Conservation (phyloP, 2,888 invertebrate species). For the Zonitis immaculata region DNA sequence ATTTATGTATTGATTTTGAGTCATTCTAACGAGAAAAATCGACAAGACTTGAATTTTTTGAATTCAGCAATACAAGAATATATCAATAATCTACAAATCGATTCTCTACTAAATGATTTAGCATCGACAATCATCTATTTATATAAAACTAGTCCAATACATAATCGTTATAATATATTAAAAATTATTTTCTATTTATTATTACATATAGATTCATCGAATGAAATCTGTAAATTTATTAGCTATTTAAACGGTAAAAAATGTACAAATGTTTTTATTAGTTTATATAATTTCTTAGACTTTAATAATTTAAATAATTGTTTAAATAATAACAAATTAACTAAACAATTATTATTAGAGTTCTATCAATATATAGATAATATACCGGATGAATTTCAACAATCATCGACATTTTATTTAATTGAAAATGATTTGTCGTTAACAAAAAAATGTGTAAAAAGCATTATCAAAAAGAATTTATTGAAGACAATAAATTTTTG, state of each 20-base stretch:
- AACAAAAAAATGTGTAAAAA: conserved; percentile 15
- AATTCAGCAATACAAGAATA: conserved; percentile 9
- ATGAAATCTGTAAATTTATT: conserved; percentile 26
- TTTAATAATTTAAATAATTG: conserved; percentile 18
- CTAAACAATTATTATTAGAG: conserved; percentile 20
- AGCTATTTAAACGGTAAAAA: conserved; percentile 9
- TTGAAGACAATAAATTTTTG: not conserved
- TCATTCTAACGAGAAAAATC: conserved; percentile 1
- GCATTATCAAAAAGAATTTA: not conserved
- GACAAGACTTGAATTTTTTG: conserved; percentile 10
- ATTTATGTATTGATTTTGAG: conserved; percentile 24
- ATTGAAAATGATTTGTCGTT: conserved; percentile 25
- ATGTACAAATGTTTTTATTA: conserved; percentile 16
- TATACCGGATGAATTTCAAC: conserved; percentile 16
- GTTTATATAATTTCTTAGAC: conserved; percentile 22
- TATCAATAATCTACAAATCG: conserved; percentile 13
- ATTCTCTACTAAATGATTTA: conserved; percentile 24
- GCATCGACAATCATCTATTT: conserved; percentile 21
- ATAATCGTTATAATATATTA: conserved; percentile 18
- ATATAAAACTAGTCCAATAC: conserved; percentile 16
- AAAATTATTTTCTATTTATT: conserved; percentile 30
- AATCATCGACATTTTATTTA: conserved; percentile 27
- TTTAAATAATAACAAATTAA: conserved; percentile 17
- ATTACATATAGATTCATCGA: conserved; percentile 20
- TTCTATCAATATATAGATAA: conserved; percentile 18